Base-by-base conservation (phyloP, 2,113 vertebrate species). In the Saguinus midas region DNA sequence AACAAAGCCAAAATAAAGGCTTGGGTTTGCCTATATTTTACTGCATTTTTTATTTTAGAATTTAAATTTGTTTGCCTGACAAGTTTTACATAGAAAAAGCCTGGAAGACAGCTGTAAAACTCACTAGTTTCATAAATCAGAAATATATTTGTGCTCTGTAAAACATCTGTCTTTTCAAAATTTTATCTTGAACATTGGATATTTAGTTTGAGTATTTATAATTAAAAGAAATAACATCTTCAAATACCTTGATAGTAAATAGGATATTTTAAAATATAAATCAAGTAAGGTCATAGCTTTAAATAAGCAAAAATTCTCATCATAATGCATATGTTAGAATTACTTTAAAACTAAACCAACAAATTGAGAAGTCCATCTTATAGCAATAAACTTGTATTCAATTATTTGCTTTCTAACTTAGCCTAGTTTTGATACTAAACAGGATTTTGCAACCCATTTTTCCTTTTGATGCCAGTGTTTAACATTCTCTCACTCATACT, bases 1-100 rank as follows among this genome's bases (percentile, higher is more conserved):
- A 88, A 73, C 27, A 55, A 90, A n/a, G 66, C 18, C 43, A 82
- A 95, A 93, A 58, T n/a, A 9, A 57, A 9, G 27, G 32, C 1
- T 43, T 68, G 40, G 13, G 9, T 85, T 96, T n/a, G 50, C 40
- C 23, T 85, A 2, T 50, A 57, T 73, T 83, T 83, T 35, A 72
- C 73, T 68, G 37, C 21, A 57, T 21, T 80, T 52, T 79, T 95
- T 66, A 85, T 80, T 72, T 84, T 75, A 57, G 58, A n/a, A 72
- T 92, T 80, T 90, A 80, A 52, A 40, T 90, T 86, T 55, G 17
- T n/a, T 92, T 48, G 13, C 35, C 32, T 87, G 80, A 43, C 58
- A 95, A 76, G 64, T 45, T 97, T 97, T 90, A 68, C 64, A 82
- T 87, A 40, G 73, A n/a, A 83, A 94, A 78, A 89, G 6, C 6